Base-by-base conservation (phyloP, 2,888 invertebrate genomes). In the Abrostola tripartita region DNA sequence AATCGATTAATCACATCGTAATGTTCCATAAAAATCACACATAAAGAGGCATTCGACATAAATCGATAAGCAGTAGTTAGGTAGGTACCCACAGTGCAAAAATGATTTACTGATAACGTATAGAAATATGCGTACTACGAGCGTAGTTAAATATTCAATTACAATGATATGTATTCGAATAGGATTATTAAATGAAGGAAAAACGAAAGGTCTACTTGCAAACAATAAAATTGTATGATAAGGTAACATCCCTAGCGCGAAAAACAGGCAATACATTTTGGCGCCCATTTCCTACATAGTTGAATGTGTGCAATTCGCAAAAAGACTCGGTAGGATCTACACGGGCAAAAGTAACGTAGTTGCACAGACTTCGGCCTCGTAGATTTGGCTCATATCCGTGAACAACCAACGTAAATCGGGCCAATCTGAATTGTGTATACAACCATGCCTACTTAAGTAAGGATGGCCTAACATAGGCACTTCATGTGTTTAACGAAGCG, bases 221-320 rank as follows among this genome's bases (percentile, higher is more conserved):
- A 61, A 41, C 51, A 57, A 60, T 62, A 58, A 59, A 65, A 53
- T 10, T 52, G 12, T n/a, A 37, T 52, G 35, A 56, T 38, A 55
- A 36, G 54, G 76, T 44, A 63, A 52, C 82, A 78, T 74, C 81
- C 65, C 79, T 81, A 82, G 69, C 75, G 68, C 67, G 71, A 76
- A 72, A 73, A 79, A 74, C 71, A 71, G 68, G 78, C 79, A 78
- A 83, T 82, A 85, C 79, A 76, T 78, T 81, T 76, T 60, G 74
- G 69, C 77, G 69, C 73, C 79, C 78, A 79, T 85, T 78, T 64
- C 74, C 76, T 72, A 76, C 83, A 80, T 79, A 83, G 82, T 79
- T 75, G 79, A 79, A 80, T 81, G 85, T 81, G 76, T 81, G 82
- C 84, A 86, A 86, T 86, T 82, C 79, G 61, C 79, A 79, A 68